phyloP scores from a whole-genome alignment of 2,888 invertebrate genomes.

The Acanthopleura granulata region DNA sequence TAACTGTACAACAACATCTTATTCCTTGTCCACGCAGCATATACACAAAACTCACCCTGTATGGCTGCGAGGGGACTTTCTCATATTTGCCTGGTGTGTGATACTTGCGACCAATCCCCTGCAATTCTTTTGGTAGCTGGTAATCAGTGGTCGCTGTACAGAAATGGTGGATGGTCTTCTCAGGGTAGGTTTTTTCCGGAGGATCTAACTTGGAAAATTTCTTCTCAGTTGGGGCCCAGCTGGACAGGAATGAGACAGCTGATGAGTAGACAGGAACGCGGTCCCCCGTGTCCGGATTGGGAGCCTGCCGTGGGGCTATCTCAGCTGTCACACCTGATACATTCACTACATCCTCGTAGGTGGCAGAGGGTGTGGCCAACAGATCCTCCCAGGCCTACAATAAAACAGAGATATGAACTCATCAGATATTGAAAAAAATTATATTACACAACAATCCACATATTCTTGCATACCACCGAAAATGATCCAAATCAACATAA shows the following conservation, averaged over 20 bases:
- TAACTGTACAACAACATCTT: too few species aligned
- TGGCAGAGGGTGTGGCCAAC: constrained; percentile 48
- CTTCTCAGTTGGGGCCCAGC: constrained; percentile 51
- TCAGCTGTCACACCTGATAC: constrained; percentile 47
- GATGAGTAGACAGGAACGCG: constrained; percentile 36
- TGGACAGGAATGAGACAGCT: constrained; percentile 55
- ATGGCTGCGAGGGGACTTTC: constrained; percentile 44
- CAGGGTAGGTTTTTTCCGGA: constrained; percentile 25
- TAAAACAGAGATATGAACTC: neutral
- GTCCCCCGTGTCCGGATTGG: constrained; percentile 21
- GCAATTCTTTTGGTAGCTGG: constrained; percentile 58
- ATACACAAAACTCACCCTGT: constrained; percentile 44
- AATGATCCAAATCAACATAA: too few species aligned
- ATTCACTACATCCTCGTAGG: constrained; percentile 60
- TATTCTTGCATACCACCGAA: too few species aligned
- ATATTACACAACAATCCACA: too few species aligned
- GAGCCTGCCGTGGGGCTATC: constrained; percentile 36
- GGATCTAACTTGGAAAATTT: constrained; percentile 28
- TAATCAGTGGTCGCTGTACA: constrained; percentile 59
- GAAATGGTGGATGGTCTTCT: constrained; percentile 63
- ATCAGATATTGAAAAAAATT: neutral
- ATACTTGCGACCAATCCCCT: constrained; percentile 59
- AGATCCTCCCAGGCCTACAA: constrained; percentile 60
- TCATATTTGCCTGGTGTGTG: constrained; percentile 57
- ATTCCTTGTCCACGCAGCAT: too few species aligned